Conservation (phyloP, 2,113 vertebrate genomes). For the Oncorhynchus keta region DNA sequence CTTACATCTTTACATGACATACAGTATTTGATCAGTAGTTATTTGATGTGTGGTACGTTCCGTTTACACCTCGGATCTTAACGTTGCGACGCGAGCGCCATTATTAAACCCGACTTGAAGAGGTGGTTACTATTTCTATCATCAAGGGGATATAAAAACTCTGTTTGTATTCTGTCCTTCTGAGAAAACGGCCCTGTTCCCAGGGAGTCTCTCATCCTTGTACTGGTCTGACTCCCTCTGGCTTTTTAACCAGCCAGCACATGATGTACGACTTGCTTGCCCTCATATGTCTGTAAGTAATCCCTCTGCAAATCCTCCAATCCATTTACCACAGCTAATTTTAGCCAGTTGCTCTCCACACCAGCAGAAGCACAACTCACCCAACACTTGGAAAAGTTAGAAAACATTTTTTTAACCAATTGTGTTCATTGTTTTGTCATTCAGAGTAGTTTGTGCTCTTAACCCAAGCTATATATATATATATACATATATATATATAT, state of each 20-base stretch:
- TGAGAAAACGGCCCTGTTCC: background rate
- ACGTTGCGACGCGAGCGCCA: background rate
- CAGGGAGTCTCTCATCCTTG: background rate
- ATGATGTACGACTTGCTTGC: constrained; percentile 6
- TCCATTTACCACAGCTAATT: background rate
- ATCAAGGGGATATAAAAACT: too few species aligned
- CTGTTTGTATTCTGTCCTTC: too few species aligned
- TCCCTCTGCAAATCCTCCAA: background rate
- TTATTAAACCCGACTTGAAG: too few species aligned
- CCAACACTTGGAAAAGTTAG: background rate
- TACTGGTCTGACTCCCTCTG: background rate
- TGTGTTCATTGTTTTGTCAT: background rate
- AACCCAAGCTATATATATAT: background rate
- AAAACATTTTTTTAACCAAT: background rate
- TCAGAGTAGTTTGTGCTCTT: background rate
- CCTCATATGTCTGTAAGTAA: constrained; percentile 9
- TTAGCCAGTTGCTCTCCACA: too few species aligned
- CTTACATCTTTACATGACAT: too few species aligned
- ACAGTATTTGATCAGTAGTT: too few species aligned
- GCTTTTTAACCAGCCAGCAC: background rate
- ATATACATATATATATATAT: too few species aligned
- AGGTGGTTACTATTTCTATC: too few species aligned
- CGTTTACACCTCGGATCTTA: background rate
- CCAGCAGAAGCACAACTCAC: background rate
- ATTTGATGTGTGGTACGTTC: background rate